These are phyloP conservation scores for Poeciliopsis retropinna DNA, from an alignment of 2,113 vertebrate genomes.

Conservation along the genomic window DNA sequence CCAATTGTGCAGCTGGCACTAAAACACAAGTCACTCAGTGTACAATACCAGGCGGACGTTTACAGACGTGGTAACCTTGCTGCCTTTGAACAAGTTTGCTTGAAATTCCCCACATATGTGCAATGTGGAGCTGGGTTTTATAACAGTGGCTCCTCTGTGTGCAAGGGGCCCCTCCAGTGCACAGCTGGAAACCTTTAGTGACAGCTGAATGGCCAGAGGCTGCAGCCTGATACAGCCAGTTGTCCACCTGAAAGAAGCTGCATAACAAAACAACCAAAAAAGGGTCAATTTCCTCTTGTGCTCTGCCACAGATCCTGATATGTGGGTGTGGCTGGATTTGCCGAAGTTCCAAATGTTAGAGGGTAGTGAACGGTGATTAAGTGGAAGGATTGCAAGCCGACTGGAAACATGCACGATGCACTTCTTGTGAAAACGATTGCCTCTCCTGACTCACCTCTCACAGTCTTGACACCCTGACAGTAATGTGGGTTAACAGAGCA, in stretches of 20 bases:
- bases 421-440: slow-evolving; percentile 8
- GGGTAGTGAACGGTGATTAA: slow-evolving; percentile 20
- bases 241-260: slow-evolving; percentile 54
- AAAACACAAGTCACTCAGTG: not conserved
- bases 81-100: slow-evolving; percentile 76
- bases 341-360: slow-evolving; percentile 33
- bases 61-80: slow-evolving; percentile 29
- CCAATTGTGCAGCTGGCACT: slow-evolving; percentile 46
- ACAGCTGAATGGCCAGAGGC: slow-evolving; percentile 65
- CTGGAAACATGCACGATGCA: slow-evolving; percentile 21
- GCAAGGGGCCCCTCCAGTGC: slow-evolving; percentile 43
- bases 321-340: slow-evolving; percentile 67
- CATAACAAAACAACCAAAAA: slow-evolving; percentile 2
- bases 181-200: slow-evolving; percentile 78
- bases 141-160: slow-evolving; percentile 77
- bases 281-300: slow-evolving; percentile 28
- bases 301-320: slow-evolving; percentile 45
- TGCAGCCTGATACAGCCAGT: slow-evolving; percentile 28
- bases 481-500: slow-evolving; percentile 74
- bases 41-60: slow-evolving; percentile 38
- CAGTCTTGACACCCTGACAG: slow-evolving; percentile 31
- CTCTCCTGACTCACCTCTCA: slow-evolving; percentile 27
- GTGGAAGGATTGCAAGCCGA: slow-evolving; percentile 23
- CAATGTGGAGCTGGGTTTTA: slow-evolving; percentile 44
- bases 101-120: slow-evolving; percentile 76